phyloP scores from a whole-genome alignment of 2,113 vertebrate species.

The Pterocles orientalis region DNA sequence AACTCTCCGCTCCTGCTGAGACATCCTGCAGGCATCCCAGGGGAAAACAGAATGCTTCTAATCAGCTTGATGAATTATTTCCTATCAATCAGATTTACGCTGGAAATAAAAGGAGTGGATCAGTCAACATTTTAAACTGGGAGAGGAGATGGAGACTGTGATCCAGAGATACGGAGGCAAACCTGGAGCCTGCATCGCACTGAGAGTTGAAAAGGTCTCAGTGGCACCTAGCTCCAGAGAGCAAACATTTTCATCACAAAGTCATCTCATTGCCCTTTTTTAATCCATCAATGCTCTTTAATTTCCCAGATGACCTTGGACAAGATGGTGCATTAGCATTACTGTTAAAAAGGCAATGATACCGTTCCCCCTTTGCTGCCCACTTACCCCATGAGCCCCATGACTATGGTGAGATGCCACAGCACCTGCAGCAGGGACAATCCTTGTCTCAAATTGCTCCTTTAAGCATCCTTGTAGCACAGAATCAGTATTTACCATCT shows the following conservation, averaged over 20 bases:
- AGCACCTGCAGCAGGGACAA: background rate
- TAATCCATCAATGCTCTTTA: background rate
- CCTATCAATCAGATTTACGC: background rate
- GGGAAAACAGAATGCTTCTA: background rate
- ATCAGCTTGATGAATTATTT: background rate
- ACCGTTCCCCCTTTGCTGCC: background rate
- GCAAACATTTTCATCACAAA: background rate
- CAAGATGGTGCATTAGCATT: background rate
- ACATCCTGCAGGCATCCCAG: background rate
- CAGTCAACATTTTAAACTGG: background rate
- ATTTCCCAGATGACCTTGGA: background rate
- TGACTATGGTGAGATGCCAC: background rate
- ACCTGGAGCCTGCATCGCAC: background rate
- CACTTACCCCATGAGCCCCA: accelerated
- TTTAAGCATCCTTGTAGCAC: background rate
- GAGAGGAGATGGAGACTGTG: background rate
- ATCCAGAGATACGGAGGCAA: background rate
- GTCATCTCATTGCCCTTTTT: background rate
- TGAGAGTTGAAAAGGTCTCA: background rate
- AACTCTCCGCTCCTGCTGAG: background rate
- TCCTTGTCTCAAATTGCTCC: background rate
- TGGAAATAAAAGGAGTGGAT: background rate
- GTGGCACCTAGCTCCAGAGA: background rate
- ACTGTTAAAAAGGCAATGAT: background rate
- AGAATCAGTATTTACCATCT: background rate